Evolutionary conservation across 1,140 invertebrate genomes (phyloP).

Genomic region (Physella acuta): DNA sequence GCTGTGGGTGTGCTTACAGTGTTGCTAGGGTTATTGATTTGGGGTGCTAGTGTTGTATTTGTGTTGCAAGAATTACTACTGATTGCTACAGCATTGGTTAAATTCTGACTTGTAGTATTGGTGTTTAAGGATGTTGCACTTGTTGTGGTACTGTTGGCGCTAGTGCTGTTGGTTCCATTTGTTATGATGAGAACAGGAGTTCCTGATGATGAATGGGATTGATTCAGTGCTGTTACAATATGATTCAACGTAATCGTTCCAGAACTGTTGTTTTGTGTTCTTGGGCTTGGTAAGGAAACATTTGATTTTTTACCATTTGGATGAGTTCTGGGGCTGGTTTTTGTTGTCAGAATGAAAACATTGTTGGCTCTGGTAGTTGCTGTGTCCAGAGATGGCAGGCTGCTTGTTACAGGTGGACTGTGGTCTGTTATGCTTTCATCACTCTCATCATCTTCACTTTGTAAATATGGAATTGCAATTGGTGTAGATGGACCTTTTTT

Average conservation of each 20-base stretch:
- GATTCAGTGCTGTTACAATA: background rate
- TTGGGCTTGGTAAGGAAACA: background rate
- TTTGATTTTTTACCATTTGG: background rate
- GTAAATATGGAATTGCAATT: conserved; percentile 39
- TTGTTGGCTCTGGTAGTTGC: background rate
- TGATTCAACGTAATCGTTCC: background rate
- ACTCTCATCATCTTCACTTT: conserved; percentile 43
- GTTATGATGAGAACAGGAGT: background rate
- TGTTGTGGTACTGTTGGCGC: background rate
- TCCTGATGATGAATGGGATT: background rate
- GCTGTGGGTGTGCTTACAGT: conserved; percentile 50
- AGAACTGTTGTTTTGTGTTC: background rate
- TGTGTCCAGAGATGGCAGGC: conserved; percentile 9
- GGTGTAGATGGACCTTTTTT: conserved; percentile 52
- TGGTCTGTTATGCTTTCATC: conserved; percentile 32
- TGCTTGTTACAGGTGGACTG: conserved; percentile 26
- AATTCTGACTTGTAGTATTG: background rate
- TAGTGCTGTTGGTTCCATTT: background rate
- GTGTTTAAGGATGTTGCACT: background rate
- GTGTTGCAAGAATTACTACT: conserved; percentile 66
- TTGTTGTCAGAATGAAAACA: background rate
- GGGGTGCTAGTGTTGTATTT: background rate
- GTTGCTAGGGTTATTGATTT: conserved; percentile 21
- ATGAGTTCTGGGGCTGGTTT: background rate
- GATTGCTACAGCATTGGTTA: background rate